A percentile compares a stretch with the other conserved stretches of the same genome.
These are phyloP conservation scores for Lithophane socia DNA, from an alignment of 2,888 invertebrate species.

Conservation along the genomic window DNA sequence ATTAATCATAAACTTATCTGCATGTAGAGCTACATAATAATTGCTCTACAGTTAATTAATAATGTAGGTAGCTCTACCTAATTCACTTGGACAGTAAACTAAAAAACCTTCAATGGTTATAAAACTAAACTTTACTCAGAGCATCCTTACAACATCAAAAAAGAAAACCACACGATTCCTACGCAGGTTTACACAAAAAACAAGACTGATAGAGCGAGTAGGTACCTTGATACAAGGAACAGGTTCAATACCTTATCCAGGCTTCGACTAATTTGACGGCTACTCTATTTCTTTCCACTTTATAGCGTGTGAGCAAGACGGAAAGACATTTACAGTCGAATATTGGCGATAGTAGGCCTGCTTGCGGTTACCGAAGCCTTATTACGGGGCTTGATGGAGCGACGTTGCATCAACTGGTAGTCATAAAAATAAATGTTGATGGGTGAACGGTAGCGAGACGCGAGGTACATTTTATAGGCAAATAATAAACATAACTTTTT, in stretches of 20 bases:
- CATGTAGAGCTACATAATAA: background rate
- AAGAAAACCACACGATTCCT: constrained; percentile 65
- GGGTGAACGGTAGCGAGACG: constrained; percentile 54
- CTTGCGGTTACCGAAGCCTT: constrained; percentile 86
- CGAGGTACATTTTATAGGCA: constrained; percentile 49
- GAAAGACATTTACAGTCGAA: constrained; percentile 46
- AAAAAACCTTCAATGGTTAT: background rate
- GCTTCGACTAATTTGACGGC: constrained; percentile 69
- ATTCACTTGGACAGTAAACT: background rate
- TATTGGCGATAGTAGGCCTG: constrained; percentile 61
- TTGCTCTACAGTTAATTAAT: too few relatives aligned
- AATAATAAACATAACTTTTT: constrained; percentile 53
- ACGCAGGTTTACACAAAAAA: constrained; percentile 72
- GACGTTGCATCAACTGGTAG: constrained; percentile 44
- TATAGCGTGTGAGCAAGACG: constrained; percentile 64
- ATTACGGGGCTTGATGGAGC: constrained; percentile 61
- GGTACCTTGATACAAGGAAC: constrained; percentile 73
- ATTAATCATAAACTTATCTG: background rate
- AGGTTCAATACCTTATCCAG: constrained; percentile 75
- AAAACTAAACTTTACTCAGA: constrained; percentile 23
- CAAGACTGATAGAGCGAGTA: constrained; percentile 66
- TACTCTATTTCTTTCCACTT: constrained; percentile 64
- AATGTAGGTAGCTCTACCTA: too few relatives aligned
- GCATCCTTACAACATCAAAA: constrained; percentile 51
- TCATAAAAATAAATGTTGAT: constrained; percentile 62